These are phyloP conservation scores for Labeo catla DNA, from an alignment of 2,113 vertebrate species.

Conservation along the genomic window DNA sequence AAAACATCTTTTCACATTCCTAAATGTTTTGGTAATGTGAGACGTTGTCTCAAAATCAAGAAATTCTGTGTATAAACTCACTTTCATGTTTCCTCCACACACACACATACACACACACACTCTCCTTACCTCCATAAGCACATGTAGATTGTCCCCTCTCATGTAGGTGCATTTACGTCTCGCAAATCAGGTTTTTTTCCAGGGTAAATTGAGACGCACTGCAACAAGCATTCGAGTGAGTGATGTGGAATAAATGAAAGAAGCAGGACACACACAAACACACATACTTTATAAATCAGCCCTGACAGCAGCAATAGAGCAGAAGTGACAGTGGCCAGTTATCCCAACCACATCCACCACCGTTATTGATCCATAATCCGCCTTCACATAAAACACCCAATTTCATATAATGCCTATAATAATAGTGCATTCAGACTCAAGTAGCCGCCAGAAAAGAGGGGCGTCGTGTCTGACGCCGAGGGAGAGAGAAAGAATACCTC, in stretches of 20 bases:
- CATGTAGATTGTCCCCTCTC: conserved; percentile 45
- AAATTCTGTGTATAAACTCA: conserved; percentile 19
- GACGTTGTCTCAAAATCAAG: not conserved
- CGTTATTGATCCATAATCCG: conserved; percentile 98
- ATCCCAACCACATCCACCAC: conserved; percentile 93
- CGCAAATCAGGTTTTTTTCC: conserved; percentile 84
- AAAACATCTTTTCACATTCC: not conserved
- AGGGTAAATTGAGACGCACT: conserved; percentile 86
- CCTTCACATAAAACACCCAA: conserved; percentile 95
- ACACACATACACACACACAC: conserved; percentile 39
- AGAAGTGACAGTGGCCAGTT: conserved; percentile 93
- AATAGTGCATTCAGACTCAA: conserved; percentile 90
- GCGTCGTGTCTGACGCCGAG: conserved; percentile 84
- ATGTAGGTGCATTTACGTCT: conserved; percentile 73
- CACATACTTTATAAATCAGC: conserved; percentile 78
- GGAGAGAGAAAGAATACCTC: conserved; percentile 69
- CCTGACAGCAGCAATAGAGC: conserved; percentile 85
- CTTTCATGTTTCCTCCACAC: conserved; percentile 4
- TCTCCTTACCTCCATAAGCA: conserved; percentile 38
- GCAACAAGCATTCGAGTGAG: conserved; percentile 87
- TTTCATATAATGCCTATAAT: conserved; percentile 99
- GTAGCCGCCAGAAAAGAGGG: conserved; percentile 84
- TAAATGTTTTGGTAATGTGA: not conserved
- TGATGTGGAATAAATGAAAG: conserved; percentile 86
- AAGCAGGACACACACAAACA: conserved; percentile 67